Evolutionary conservation across 2,797 vertebrate species (phyloP).

Genomic region (Euphonia xanthogaster): DNA sequence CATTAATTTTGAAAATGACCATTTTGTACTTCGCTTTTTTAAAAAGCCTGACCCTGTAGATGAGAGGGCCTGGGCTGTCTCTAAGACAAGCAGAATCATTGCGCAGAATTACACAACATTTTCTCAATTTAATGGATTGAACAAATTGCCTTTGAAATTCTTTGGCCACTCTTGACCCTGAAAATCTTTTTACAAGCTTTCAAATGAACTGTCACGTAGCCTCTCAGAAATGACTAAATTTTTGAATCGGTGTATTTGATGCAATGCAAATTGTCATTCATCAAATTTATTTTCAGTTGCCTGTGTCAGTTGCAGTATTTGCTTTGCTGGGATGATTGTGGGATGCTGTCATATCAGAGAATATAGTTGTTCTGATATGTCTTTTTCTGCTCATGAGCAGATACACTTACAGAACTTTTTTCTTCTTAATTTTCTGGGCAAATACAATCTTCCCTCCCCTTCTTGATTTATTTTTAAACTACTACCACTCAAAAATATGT

Average conservation of each 20-base stretch:
- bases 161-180: not conserved
- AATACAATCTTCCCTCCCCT: not conserved
- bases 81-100: not conserved
- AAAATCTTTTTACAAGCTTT: not conserved
- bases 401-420: not conserved
- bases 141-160: not conserved
- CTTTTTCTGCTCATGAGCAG: not conserved
- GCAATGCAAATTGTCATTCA: not conserved
- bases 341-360: not conserved
- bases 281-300: not conserved
- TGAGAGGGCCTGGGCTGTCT: not conserved
- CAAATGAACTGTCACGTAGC: not conserved
- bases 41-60: not conserved
- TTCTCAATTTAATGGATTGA: not conserved
- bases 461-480: not conserved
- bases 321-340: not conserved
- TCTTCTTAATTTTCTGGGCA: not conserved
- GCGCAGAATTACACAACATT: not conserved
- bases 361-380: not conserved
- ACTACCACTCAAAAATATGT: not conserved
- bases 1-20: not conserved
- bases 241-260: not conserved
- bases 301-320: not conserved
- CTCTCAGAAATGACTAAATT: not conserved
- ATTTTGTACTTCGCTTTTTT: not conserved